A percentile compares a stretch with the other conserved stretches of the same genome.
Conservation (phyloP, 2,888 invertebrate species). For the Lycophotia porphyrea region DNA sequence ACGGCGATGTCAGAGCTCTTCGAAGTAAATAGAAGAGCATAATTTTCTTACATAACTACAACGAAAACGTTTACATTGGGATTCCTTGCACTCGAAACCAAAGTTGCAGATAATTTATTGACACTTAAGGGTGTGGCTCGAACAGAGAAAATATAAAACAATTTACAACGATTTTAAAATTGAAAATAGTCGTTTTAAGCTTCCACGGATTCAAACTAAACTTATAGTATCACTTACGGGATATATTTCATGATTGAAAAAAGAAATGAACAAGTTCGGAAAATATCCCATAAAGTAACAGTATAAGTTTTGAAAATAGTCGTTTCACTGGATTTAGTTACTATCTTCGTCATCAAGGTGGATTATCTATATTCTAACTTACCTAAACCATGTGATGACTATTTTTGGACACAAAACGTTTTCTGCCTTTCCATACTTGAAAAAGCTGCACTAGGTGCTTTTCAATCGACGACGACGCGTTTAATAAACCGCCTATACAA, state of each 20-base stretch:
- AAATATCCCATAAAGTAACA: no score
- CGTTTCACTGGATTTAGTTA: no score
- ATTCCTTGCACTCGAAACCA: neutral
- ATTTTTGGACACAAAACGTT: neutral
- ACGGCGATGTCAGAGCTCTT: neutral
- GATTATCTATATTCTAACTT: no score
- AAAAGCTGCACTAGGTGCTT: neutral
- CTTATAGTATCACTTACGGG: no score
- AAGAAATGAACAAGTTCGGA: no score
- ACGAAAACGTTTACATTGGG: neutral
- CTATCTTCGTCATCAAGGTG: no score
- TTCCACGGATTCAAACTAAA: no score
- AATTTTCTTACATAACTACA: neutral
- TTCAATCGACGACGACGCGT: no score
- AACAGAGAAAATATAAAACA: neutral
- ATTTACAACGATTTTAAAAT: neutral
- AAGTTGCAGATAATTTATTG: neutral
- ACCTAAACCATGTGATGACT: neutral
- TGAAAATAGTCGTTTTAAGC: no score
- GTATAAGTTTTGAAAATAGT: neutral
- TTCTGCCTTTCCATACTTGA: neutral
- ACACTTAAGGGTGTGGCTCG: neutral
- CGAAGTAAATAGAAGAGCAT: neutral
- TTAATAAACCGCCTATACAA: neutral
- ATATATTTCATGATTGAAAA: no score